Percentiles rank a stretch among this genome's conserved stretches.
These are phyloP conservation scores for Eudorcas thomsonii DNA, from an alignment of 2,113 vertebrate species.

Conservation along the genomic window DNA sequence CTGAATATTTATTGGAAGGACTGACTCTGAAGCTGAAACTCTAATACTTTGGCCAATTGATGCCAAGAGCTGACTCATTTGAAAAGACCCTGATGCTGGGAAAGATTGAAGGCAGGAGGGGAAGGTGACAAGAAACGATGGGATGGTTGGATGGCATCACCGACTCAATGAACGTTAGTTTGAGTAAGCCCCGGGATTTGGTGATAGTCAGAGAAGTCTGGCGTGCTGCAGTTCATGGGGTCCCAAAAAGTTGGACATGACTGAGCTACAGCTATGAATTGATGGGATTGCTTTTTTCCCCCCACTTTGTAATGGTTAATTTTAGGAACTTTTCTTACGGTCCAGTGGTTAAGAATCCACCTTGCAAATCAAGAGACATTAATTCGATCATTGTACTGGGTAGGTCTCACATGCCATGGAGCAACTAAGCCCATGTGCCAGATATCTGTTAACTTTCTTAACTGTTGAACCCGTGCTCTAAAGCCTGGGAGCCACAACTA, in stretches of 20 bases:
- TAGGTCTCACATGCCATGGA: background rate
- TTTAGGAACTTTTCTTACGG: background rate
- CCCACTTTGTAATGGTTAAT: background rate
- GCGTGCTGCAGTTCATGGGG: background rate
- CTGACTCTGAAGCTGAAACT: background rate
- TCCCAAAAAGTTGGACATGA: rapidly evolving
- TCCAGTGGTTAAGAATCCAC: background rate
- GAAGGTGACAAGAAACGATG: background rate
- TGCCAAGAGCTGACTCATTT: background rate
- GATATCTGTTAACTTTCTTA: background rate
- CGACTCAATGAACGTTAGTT: background rate
- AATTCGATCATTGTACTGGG: rapidly evolving
- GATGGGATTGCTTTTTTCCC: background rate
- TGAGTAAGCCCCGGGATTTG: background rate
- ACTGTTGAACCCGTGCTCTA: background rate
- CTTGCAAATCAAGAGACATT: background rate
- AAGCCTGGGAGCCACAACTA: background rate
- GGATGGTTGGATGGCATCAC: background rate
- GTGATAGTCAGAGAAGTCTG: background rate
- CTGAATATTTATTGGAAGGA: background rate
- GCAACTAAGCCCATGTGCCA: background rate
- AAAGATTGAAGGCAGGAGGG: background rate
- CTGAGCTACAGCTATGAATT: background rate
- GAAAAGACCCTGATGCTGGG: background rate
- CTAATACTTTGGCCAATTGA: background rate